A percentile compares a stretch with the other conserved stretches of the same genome.
These are phyloP conservation scores for Hapalemur alaotrensis DNA, from an alignment of 2,797 vertebrate species.

Conservation along the genomic window DNA sequence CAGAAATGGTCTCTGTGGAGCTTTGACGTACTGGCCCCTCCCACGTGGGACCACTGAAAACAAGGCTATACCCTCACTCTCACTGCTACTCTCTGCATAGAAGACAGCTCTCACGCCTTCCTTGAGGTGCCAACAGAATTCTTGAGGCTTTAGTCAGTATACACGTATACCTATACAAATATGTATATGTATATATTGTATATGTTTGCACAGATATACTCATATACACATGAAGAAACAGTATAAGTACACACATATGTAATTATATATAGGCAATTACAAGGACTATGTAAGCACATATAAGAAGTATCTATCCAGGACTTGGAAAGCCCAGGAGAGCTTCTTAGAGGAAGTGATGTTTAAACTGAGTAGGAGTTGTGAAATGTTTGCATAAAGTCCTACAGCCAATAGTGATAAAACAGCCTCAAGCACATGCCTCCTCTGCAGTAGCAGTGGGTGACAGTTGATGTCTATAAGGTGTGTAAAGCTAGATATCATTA, in stretches of 20 bases:
- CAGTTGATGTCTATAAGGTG: neutral
- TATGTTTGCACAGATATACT: neutral
- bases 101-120: neutral
- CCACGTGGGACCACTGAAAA: neutral
- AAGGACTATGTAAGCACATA: neutral
- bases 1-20: neutral
- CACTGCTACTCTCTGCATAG: neutral
- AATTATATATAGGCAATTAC: neutral
- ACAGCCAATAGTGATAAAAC: neutral
- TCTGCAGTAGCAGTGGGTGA: neutral
- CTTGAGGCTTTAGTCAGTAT: neutral
- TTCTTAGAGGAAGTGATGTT: neutral
- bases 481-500: neutral
- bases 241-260: neutral
- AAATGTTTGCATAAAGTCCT: neutral
- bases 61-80: neutral
- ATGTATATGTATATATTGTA: neutral
- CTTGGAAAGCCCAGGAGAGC: neutral
- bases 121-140: neutral
- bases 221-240: neutral
- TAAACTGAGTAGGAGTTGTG: neutral
- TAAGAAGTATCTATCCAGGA: neutral
- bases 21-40: neutral
- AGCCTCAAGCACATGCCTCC: rapidly evolving
- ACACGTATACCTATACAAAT: neutral